phyloP scores from a whole-genome alignment of 2,888 invertebrate species.

The Myathropa florea region DNA sequence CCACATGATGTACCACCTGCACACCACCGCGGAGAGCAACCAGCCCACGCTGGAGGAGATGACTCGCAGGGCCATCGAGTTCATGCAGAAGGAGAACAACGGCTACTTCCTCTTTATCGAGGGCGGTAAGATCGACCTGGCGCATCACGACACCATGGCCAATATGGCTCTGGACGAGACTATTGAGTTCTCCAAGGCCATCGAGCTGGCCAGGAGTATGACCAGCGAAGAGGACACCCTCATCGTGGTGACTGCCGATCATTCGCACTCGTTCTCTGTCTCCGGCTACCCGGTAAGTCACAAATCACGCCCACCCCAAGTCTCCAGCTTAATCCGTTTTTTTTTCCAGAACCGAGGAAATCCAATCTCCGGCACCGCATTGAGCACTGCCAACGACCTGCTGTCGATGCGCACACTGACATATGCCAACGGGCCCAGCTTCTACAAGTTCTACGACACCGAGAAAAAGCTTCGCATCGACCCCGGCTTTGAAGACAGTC shows the following conservation, averaged over 20 bases:
- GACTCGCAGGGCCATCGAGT: constrained; percentile 88
- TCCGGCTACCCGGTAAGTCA: constrained; percentile 85
- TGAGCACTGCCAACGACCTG: constrained; percentile 81
- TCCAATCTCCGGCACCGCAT: constrained; percentile 75
- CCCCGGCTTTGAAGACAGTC: constrained; percentile 74
- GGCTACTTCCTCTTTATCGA: constrained; percentile 91
- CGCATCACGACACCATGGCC: constrained; percentile 77
- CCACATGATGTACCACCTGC: constrained; percentile 87
- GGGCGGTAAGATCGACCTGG: constrained; percentile 82
- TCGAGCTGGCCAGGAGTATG: constrained; percentile 84
- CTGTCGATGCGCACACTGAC: constrained; percentile 85
- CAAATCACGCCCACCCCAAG: constrained; percentile 41
- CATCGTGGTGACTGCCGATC: constrained; percentile 90
- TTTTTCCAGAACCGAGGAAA: constrained; percentile 74
- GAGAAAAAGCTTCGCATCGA: constrained; percentile 74
- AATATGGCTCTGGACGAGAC: constrained; percentile 79
- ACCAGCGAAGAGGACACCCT: constrained; percentile 87
- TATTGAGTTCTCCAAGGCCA: constrained; percentile 88
- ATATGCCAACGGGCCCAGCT: constrained; percentile 89
- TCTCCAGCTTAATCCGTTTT: neutral
- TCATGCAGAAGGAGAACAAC: constrained; percentile 84
- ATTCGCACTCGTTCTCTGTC: constrained; percentile 88
- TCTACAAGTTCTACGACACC: constrained; percentile 77
- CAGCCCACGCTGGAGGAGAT: constrained; percentile 89
- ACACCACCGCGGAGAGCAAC: constrained; percentile 81